Base-by-base conservation (phyloP, 1,140 invertebrate species). In the Solenopsis fugax region DNA sequence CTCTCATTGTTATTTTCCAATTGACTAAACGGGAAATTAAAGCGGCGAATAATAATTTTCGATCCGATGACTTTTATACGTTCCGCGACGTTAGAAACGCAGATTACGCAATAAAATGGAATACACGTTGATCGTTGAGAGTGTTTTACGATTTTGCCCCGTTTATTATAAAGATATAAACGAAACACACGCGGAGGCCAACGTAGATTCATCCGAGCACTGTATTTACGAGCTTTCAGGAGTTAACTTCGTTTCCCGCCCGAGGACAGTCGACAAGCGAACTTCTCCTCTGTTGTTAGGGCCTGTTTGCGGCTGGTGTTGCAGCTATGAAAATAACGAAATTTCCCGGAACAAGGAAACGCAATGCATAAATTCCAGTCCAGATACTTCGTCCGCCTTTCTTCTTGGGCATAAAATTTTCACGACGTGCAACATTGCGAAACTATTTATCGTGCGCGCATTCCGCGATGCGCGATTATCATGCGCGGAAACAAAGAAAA, bases 281-380 rank as follows among this genome's bases (percentile, higher is more conserved):
- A 67, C 78, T 78, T 85, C 73, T 85, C 75, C 82, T 78, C 48
- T 85, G 82, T 85, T 77, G 73, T 78, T 85, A 85, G 48, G 71
- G 50, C 82, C 58, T 65, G 82, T 78, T 85, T 78, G 73, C 62
- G 58, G 82, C 73, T 54, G 48, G 48, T 85, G 75, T 75, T 85
- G 37, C 75, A 78, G 58, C 58, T 85, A 85, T 85, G 80, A 85
- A 85, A 85, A 85, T 85, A 85, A 85, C 50, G 50, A 76, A 76
- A 78, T 77, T 85, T 78, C 34, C 18, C 45, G 41, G 48, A 78
- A 78, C 67, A 50, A 76, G 52, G 50, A 88, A 67, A 65, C 52
- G 82, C 34, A 67, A 80, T 80, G 77, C 69, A 84, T 84, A 84
- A 84, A 84, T 84, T 84, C 80, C 69, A 75, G 69, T 84, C 69